phyloP scores from a whole-genome alignment of 1,140 invertebrate genomes.

The Dolichoris vasculosae region DNA sequence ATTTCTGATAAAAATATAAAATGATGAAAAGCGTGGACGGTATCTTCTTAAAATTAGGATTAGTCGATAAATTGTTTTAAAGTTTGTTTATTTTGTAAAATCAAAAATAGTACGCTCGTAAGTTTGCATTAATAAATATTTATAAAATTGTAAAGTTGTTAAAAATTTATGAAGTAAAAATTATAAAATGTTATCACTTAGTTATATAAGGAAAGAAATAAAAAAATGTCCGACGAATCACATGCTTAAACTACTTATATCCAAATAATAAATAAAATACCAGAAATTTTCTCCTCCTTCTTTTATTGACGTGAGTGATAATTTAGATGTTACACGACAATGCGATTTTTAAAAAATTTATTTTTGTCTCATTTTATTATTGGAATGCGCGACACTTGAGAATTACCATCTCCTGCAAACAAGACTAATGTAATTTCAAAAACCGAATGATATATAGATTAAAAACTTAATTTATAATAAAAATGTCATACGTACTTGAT shows the following conservation, averaged over 20 bases:
- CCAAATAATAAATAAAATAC: slow-evolving; percentile 35
- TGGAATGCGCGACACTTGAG: slow-evolving; percentile 64
- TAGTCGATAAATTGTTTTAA: too few relatives aligned
- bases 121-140: not conserved
- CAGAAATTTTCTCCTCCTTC: slow-evolving; percentile 54
- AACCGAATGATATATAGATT: not conserved
- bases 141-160: not conserved
- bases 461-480: slow-evolving; percentile 3
- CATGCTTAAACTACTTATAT: slow-evolving; percentile 7
- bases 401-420: slow-evolving; percentile 29
- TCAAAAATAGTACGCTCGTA: too few relatives aligned
- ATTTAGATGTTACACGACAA: slow-evolving; percentile 64
- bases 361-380: slow-evolving; percentile 56
- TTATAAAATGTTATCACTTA: not conserved
- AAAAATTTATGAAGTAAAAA: not conserved
- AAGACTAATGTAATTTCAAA: slow-evolving; percentile 30
- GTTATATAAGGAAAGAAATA: not conserved
- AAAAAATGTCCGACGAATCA: slow-evolving; percentile 15
- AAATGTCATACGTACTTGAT: slow-evolving; percentile 2
- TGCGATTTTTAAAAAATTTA: slow-evolving; percentile 50
- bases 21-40: too few relatives aligned
- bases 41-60: too few relatives aligned
- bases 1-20: too few relatives aligned
- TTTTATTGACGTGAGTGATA: slow-evolving; percentile 67
- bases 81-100: too few relatives aligned